phyloP scores from a whole-genome alignment of 2,797 vertebrate genomes.

The Pangasius sanitwongsei region DNA sequence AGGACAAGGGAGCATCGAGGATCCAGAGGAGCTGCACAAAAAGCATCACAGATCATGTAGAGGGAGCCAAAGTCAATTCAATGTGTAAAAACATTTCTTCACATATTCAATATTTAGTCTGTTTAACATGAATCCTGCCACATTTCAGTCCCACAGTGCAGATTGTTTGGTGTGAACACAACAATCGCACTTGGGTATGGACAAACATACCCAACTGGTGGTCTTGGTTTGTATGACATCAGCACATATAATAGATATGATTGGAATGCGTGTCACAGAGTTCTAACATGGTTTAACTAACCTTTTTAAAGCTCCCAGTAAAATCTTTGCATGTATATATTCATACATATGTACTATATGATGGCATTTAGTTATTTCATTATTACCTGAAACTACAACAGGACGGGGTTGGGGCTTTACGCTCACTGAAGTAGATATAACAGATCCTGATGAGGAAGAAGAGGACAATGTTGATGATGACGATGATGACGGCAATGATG shows the following conservation, averaged over 20 bases:
- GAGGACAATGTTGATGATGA: constrained; percentile 52
- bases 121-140: not conserved
- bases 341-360: not conserved
- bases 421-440: constrained; percentile 58
- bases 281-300: not conserved
- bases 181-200: not conserved
- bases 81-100: not conserved
- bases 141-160: not conserved
- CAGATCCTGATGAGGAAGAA: constrained; percentile 52
- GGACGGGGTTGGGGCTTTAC: constrained; percentile 40
- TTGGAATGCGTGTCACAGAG: not conserved
- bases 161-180: not conserved
- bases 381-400: constrained; percentile 48
- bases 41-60: not conserved
- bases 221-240: not conserved
- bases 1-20: constrained; percentile 73
- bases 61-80: not conserved
- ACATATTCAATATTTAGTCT: not conserved
- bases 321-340: not conserved
- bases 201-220: not conserved
- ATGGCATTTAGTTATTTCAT: not conserved
- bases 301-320: not conserved
- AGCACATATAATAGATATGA: not conserved
- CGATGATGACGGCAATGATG: constrained; percentile 28
- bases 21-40: constrained; percentile 51